Percentiles rank a stretch among this genome's conserved stretches.
phyloP scores from a whole-genome alignment of 2,113 vertebrate genomes.

The Nymphicus hollandicus region DNA sequence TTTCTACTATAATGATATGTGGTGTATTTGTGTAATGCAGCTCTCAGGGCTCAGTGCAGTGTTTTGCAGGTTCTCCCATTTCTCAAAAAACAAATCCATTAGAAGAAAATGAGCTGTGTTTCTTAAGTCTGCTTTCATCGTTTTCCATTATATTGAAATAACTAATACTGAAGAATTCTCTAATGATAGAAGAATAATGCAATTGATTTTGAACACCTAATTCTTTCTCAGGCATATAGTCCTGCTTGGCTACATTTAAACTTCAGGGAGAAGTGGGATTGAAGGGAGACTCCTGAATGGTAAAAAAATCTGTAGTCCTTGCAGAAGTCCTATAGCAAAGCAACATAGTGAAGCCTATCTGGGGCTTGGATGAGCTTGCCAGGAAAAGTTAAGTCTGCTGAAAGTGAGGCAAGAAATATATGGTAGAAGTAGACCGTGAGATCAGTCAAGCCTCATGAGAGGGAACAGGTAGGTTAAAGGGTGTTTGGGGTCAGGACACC shows the following conservation, averaged over 20 bases:
- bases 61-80: not conserved
- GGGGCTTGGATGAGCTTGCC: not conserved
- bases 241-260: not conserved
- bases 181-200: not conserved
- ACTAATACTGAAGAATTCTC: not conserved
- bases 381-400: not conserved
- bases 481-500: not conserved
- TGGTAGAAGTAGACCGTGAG: not conserved
- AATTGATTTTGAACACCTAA: not conserved
- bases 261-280: not conserved
- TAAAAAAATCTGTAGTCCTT: not conserved
- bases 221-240: not conserved
- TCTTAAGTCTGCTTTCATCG: constrained; percentile 6
- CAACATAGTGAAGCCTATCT: not conserved
- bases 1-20: not conserved
- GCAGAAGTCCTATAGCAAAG: not conserved
- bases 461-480: not conserved
- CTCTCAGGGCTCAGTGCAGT: not conserved
- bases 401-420: not conserved
- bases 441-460: not conserved
- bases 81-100: not conserved
- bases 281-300: not conserved
- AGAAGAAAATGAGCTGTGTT: not conserved
- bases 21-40: not conserved
- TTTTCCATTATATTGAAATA: not conserved